Evolutionary conservation across 2,113 vertebrate species (phyloP), one percentile per base, ranked within the genome.

Genomic region (Corydoras sp.): DNA sequence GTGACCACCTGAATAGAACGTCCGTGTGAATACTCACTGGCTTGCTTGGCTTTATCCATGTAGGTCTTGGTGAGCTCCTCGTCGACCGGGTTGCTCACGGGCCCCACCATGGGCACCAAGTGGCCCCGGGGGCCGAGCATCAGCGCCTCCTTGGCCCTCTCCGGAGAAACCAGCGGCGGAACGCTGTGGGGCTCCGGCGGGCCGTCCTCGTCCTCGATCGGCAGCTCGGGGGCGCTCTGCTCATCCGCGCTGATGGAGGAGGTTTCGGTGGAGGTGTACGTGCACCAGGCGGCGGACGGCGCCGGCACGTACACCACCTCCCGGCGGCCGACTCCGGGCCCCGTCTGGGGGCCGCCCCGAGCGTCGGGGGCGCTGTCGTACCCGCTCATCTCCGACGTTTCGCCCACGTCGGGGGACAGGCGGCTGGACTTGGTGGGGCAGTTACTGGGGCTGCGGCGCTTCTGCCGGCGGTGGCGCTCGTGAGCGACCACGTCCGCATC

Each of bases 41-140:
- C 97, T 93, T 97, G 93, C 76, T 93, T 99, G 78, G 97, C 96
- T 86, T 98, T 99, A 83, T 98, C 93, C 58, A 84, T 77, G 4
- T 99, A 99, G 0, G 92, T 95, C 72, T 92, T 93, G 43, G 93
- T 96, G 35, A 99, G 92, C 75, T 97, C 94, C 84, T 99, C 97
- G 11, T 97, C 94, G 13, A 98, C 85, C 0, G 95, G 95, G 63
- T 93, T 93, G 68, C 89, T 91, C 50, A 98, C 86, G 51, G 97
- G 97, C 12, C 97, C 97, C 80, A 99, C 94, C 95, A 98, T 98
- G 68, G 97, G 97, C 63, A 99, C 93, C 58, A 98, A 85, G 76
- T 98, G 91, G 65, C 87, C 88, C 49, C 93, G 92, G 0, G 93
- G 93, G 66, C 87, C 82, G 72, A 95, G 90, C 93, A 1, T 92